phyloP scores from a whole-genome alignment of 2,113 vertebrate species.

The Plecotus auritus region DNA sequence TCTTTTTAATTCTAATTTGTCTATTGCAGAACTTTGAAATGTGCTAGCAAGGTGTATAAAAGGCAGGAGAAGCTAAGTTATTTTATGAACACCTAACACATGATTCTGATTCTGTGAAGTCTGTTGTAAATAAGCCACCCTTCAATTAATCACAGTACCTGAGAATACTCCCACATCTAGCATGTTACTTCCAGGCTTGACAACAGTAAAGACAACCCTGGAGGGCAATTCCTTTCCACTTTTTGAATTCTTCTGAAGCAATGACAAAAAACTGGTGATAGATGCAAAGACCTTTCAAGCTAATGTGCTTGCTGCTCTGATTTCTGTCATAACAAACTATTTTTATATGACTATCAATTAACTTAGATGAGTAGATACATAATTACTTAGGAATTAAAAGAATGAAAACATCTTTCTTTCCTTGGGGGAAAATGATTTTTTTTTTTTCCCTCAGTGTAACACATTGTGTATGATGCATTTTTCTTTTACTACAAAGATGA shows the following conservation, averaged over 20 bases:
- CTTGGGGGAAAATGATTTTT: not conserved
- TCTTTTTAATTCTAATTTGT: not conserved
- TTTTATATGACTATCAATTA: conserved; percentile 39
- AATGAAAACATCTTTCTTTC: not conserved
- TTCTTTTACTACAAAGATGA: not conserved
- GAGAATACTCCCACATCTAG: not conserved
- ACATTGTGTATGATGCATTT: not conserved
- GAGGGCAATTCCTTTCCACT: conserved; percentile 4
- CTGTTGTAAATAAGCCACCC: conserved; percentile 13
- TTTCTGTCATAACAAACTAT: conserved; percentile 8
- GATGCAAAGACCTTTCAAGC: conserved; percentile 10
- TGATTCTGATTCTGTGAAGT: not conserved
- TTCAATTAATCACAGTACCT: conserved; percentile 39
- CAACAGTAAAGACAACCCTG: conserved; percentile 24
- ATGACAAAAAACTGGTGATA: not conserved
- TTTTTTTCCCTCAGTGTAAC: not conserved
- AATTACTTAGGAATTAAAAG: conserved; percentile 55
- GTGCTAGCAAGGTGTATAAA: not conserved
- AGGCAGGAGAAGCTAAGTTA: not conserved
- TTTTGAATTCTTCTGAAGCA: not conserved
- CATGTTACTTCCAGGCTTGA: conserved; percentile 3
- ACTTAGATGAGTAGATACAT: conserved; percentile 5
- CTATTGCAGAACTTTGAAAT: not conserved
- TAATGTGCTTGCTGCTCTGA: not conserved
- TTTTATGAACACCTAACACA: not conserved